phyloP scores from a whole-genome alignment of 2,113 vertebrate species.

The Macheiramphus alcinus region DNA sequence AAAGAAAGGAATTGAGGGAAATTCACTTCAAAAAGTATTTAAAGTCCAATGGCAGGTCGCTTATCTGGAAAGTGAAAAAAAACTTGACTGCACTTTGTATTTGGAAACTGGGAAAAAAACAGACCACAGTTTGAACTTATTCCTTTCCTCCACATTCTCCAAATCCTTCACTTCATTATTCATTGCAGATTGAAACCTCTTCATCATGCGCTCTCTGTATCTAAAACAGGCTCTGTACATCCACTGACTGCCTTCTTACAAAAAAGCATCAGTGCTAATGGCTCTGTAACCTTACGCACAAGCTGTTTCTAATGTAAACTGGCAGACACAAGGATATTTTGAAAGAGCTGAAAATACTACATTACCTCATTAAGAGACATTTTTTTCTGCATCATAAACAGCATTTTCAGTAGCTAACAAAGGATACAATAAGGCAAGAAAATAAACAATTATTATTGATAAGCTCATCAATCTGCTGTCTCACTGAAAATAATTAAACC shows the following conservation, averaged over 20 bases:
- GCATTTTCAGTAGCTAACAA: background rate
- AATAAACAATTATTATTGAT: background rate
- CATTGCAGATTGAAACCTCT: background rate
- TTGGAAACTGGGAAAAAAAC: background rate
- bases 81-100: background rate
- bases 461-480: background rate
- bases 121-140: background rate
- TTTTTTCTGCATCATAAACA: background rate
- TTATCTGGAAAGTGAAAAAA: background rate
- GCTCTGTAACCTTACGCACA: background rate
- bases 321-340: background rate
- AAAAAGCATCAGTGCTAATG: background rate
- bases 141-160: background rate
- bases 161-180: background rate
- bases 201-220: rapidly evolving
- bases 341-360: background rate
- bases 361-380: background rate
- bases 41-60: background rate
- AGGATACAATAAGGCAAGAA: background rate
- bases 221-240: background rate
- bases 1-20: background rate
- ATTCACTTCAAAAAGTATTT: background rate
- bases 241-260: background rate
- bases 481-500: conserved; percentile 13
- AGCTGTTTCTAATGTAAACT: background rate